These are phyloP conservation scores for Salpingus planirostris DNA, from an alignment of 2,888 invertebrate genomes.

Conservation along the genomic window DNA sequence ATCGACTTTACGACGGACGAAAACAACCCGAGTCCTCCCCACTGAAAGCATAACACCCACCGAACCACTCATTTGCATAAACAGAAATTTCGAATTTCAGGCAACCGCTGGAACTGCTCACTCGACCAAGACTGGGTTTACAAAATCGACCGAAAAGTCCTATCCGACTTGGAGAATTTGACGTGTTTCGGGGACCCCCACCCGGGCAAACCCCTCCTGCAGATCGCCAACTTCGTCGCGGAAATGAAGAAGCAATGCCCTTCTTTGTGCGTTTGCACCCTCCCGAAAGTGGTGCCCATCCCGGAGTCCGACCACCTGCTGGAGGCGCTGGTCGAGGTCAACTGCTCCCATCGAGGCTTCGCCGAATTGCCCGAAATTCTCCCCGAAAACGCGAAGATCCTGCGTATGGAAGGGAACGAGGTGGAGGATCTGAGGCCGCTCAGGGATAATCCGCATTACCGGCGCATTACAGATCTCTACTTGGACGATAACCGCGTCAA, in stretches of 20 bases:
- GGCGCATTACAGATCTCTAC: constrained; percentile 61
- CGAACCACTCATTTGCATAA: neutral
- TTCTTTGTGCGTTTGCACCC: constrained; percentile 50
- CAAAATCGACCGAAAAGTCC: constrained; percentile 44
- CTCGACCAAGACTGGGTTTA: constrained; percentile 56
- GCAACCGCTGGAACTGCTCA: constrained; percentile 61
- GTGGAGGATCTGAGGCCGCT: constrained; percentile 54
- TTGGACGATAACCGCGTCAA: constrained; percentile 67
- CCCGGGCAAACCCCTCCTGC: constrained; percentile 53
- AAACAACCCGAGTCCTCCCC: no score
- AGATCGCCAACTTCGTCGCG: constrained; percentile 55
- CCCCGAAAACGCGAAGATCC: constrained; percentile 57
- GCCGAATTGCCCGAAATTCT: constrained; percentile 50
- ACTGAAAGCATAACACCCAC: no score
- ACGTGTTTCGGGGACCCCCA: constrained; percentile 52
- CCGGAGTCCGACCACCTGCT: constrained; percentile 27
- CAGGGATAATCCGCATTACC: constrained; percentile 57
- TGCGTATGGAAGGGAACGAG: constrained; percentile 55
- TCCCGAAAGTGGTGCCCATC: constrained; percentile 55
- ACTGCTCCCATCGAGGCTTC: constrained; percentile 53
- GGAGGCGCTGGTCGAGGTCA: constrained; percentile 56
- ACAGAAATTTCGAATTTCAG: constrained; percentile 40
- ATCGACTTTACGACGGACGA: no score
- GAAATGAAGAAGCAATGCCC: constrained; percentile 48
- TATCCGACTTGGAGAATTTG: constrained; percentile 50